Conservation (phyloP, 2,888 invertebrate species). For the Stratiomys singularior region DNA sequence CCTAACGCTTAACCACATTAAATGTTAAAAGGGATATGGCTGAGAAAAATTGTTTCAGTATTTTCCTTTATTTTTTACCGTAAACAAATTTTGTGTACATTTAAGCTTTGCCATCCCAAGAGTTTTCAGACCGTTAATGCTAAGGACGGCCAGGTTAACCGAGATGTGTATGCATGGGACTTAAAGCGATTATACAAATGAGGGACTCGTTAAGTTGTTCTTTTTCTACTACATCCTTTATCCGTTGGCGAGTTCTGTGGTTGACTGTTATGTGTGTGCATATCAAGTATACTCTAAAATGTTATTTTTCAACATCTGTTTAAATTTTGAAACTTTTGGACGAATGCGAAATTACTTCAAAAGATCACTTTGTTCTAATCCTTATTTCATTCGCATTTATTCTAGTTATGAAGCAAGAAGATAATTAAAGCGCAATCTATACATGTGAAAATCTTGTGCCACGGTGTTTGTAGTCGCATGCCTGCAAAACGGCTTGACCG, state of each 20-base stretch:
- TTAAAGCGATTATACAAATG: slow-evolving; percentile 23
- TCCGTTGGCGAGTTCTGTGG: background rate
- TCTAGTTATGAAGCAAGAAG: too few relatives aligned
- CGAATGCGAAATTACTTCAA: too few relatives aligned
- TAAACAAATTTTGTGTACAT: background rate
- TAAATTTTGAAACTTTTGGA: too few relatives aligned
- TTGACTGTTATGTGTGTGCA: background rate
- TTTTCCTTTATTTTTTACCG: slow-evolving; percentile 10
- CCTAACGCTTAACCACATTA: background rate
- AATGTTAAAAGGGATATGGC: slow-evolving; percentile 2
- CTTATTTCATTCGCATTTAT: too few relatives aligned
- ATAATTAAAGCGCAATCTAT: too few relatives aligned
- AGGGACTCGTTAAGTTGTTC: background rate
- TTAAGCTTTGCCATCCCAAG: background rate
- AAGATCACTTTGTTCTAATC: too few relatives aligned
- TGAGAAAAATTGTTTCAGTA: slow-evolving; percentile 26
- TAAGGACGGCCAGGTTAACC: background rate
- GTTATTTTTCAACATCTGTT: too few relatives aligned
- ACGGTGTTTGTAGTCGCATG: too few relatives aligned
- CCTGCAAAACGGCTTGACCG: too few relatives aligned
- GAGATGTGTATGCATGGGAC: background rate
- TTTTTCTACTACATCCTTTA: background rate
- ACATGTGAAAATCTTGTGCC: too few relatives aligned
- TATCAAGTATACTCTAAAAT: too few relatives aligned
- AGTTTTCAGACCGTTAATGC: background rate